phyloP scores from a whole-genome alignment of 2,888 invertebrate species.

The Falcaria lacertinaria region DNA sequence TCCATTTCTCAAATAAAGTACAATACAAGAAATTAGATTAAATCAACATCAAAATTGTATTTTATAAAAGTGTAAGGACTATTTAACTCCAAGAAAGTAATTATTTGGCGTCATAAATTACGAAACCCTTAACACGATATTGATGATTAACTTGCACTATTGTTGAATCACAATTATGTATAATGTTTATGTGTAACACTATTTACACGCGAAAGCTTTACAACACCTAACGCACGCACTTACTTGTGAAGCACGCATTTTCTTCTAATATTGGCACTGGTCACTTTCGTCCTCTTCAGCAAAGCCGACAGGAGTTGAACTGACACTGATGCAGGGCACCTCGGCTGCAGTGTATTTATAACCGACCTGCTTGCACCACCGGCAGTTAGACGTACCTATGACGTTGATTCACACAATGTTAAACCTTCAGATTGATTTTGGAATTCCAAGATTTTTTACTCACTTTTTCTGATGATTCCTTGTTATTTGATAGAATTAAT shows the following conservation, averaged over 20 bases:
- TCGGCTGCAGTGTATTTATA: conserved; percentile 60
- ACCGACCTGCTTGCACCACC: conserved; percentile 51
- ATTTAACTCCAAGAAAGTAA: conserved; percentile 35
- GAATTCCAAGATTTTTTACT: background rate
- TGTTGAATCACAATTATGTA: conserved; percentile 19
- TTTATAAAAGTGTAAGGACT: too few species aligned
- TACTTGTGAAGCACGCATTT: conserved; percentile 72
- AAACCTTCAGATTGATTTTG: background rate
- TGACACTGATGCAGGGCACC: conserved; percentile 53
- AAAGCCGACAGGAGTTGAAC: conserved; percentile 69
- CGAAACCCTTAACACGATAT: conserved; percentile 14
- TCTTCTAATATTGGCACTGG: conserved; percentile 26
- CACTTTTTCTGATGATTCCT: conserved; percentile 2
- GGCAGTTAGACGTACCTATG: conserved; percentile 6
- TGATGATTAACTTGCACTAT: conserved; percentile 1
- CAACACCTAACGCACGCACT: conserved; percentile 32
- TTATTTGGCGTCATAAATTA: conserved; percentile 15
- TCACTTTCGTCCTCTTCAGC: conserved; percentile 78
- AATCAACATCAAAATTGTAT: too few species aligned
- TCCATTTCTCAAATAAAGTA: too few species aligned
- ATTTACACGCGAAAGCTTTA: conserved; percentile 3
- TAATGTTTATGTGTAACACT: conserved; percentile 7
- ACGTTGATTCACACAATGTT: background rate
- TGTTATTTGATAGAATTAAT: too few species aligned
- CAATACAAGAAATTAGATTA: too few species aligned